Conservation (phyloP, 2,888 invertebrate species). For the Sialis lutaria region DNA sequence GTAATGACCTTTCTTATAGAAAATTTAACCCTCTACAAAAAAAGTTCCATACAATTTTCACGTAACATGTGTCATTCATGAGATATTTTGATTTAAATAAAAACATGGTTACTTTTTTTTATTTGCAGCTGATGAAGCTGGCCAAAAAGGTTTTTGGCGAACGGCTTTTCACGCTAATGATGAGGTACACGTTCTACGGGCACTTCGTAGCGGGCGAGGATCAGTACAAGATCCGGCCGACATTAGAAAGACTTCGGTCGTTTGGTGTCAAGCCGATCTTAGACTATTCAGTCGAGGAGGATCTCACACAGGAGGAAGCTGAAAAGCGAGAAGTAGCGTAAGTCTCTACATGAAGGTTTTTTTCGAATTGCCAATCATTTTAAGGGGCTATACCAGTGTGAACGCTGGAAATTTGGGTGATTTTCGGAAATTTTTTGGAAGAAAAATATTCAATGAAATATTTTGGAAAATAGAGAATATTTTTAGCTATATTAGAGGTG, state of each 20-base stretch:
- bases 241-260: slow-evolving; percentile 65
- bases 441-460: too few relatives aligned
- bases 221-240: slow-evolving; percentile 69
- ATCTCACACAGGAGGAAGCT: slow-evolving; percentile 83
- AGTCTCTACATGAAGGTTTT: slow-evolving; percentile 19
- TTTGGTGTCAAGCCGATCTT: slow-evolving; percentile 98
- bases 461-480: too few relatives aligned
- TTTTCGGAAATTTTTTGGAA: too few relatives aligned
- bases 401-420: too few relatives aligned
- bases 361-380: background rate
- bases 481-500: too few relatives aligned
- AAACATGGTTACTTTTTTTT: slow-evolving; percentile 1
- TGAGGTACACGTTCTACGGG: slow-evolving; percentile 95
- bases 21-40: too few relatives aligned
- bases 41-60: too few relatives aligned
- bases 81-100: background rate
- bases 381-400: background rate
- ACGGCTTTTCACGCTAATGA: slow-evolving; percentile 59
- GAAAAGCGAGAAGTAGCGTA: slow-evolving; percentile 89
- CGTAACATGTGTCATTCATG: too few relatives aligned
- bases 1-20: too few relatives aligned
- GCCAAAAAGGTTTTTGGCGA: slow-evolving; percentile 61
- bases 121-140: slow-evolving; percentile 66
- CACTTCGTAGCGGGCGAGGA: slow-evolving; percentile 99
- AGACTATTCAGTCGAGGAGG: slow-evolving; percentile 97